These are phyloP conservation scores for Drosophila parthenogenetica DNA, from an alignment of 2,888 invertebrate genomes.

Conservation along the genomic window DNA sequence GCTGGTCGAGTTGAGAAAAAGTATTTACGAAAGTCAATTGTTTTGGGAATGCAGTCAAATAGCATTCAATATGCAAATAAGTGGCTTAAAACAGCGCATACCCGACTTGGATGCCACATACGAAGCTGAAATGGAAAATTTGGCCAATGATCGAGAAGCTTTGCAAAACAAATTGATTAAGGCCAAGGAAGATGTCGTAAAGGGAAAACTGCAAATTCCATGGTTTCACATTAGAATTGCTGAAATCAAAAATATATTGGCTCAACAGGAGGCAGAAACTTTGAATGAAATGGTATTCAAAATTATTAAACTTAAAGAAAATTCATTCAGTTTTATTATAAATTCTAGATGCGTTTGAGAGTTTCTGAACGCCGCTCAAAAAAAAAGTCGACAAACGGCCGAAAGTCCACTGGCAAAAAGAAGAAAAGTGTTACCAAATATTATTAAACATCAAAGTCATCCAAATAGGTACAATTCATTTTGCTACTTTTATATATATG, in stretches of 20 bases:
- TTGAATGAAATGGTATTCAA: background rate
- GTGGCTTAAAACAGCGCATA: slow-evolving; percentile 24
- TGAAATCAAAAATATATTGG: slow-evolving; percentile 21
- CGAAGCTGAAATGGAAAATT: slow-evolving; percentile 34
- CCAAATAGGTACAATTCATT: background rate
- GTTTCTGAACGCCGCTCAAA: background rate
- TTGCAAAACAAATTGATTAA: slow-evolving; percentile 37
- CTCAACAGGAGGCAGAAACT: background rate
- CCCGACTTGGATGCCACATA: slow-evolving; percentile 23
- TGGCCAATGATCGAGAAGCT: slow-evolving; percentile 22
- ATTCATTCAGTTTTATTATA: no score
- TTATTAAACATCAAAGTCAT: background rate
- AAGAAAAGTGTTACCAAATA: background rate
- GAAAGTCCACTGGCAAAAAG: slow-evolving; percentile 1
- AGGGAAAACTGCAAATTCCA: slow-evolving; percentile 19
- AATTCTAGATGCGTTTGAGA: background rate
- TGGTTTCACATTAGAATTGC: slow-evolving; percentile 41
- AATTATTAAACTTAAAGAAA: no score
- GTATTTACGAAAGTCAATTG: background rate
- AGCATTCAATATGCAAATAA: slow-evolving; percentile 32
- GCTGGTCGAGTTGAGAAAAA: slow-evolving; percentile 10
- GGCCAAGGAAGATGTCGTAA: slow-evolving; percentile 46
- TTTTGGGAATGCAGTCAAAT: slow-evolving; percentile 17
- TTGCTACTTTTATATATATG: slow-evolving; percentile 7
- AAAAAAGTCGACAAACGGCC: background rate